Conservation (phyloP, 30 jellyfish, hydroid and myxozoan genomes). For the Catostylus mosaicus region DNA sequence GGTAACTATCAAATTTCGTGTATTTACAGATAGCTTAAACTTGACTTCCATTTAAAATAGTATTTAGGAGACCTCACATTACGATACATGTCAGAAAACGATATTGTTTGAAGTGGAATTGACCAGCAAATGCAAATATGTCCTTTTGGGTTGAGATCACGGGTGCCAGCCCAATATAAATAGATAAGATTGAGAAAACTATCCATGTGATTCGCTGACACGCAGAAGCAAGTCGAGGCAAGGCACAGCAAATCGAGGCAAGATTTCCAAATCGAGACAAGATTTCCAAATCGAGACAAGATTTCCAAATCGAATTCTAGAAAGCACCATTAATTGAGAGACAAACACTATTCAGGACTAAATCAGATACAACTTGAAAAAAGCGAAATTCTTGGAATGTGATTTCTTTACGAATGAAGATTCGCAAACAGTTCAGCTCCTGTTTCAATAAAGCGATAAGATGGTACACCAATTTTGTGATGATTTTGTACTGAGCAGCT, state of each 20-base stretch:
- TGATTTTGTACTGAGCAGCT: too few relatives aligned
- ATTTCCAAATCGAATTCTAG: neutral
- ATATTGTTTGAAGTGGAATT: constrained; percentile 20
- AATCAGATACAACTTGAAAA: too few relatives aligned
- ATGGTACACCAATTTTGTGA: too few relatives aligned
- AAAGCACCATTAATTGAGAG: too few relatives aligned
- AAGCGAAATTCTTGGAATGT: too few relatives aligned
- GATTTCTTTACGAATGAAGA: too few relatives aligned
- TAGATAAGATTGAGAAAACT: neutral
- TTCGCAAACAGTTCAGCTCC: too few relatives aligned
- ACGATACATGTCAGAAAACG: neutral
- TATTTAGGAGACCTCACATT: neutral
- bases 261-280: neutral
- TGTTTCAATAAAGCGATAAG: too few relatives aligned
- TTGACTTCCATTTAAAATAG: neutral
- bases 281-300: neutral
- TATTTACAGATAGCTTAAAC: neutral
- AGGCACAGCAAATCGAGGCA: too few relatives aligned
- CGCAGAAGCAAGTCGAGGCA: neutral
- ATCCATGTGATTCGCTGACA: too few relatives aligned
- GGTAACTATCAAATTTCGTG: neutral
- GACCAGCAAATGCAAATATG: neutral
- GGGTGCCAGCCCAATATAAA: constrained; percentile 5
- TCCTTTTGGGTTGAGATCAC: neutral
- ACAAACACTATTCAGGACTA: too few relatives aligned